Base-by-base conservation (phyloP, 2,888 invertebrate species). In the Stegana nigrithorax region DNA sequence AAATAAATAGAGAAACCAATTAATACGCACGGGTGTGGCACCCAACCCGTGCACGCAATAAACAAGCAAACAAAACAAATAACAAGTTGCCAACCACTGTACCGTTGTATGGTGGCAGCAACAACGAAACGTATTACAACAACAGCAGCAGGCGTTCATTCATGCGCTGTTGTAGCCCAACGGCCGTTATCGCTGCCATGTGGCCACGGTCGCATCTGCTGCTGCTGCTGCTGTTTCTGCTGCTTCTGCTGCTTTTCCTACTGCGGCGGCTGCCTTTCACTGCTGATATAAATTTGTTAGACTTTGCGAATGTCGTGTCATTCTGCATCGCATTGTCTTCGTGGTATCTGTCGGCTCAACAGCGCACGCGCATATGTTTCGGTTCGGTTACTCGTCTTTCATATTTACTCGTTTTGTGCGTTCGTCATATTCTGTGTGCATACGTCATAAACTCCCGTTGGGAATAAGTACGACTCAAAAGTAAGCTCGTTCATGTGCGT, bases 231-330 rank as follows among this genome's bases (percentile, higher is more conserved):
- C 39, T 14, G 17, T n/a, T 29, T 67, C 65, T 10, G 39, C 67
- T 56, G 71, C 72, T 70, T 14, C 72, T 63, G 79, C 75, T 36
- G 36, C 36, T 36, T 10, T n/a, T 36, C 12, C 10, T 36, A 3
- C n/a, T 1, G 29, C 32, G 21, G 25, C 63, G 63, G 75, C 82
- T 81, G 83, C 84, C 84, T 85, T 85, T 85, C 84, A 85, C 86
- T 55, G 19, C 17, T 85, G 75, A 85, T 82, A 82, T 86, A 86
- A 86, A 86, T 83, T 82, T 80, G 78, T 81, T 83, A 81, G 81
- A 83, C 85, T 84, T 84, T 83, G 81, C 84, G 75, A 83, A 82
- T 83, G 84, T 82, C 83, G 81, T 82, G 80, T 85, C 85, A 86
- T 85, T 86, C 82, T n/a, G n/a, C n/a, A n/a, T n/a, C n/a, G n/a